Evolutionary conservation across 2,113 vertebrate genomes (phyloP).

Genomic region (Plecturocebus donacophilus): DNA sequence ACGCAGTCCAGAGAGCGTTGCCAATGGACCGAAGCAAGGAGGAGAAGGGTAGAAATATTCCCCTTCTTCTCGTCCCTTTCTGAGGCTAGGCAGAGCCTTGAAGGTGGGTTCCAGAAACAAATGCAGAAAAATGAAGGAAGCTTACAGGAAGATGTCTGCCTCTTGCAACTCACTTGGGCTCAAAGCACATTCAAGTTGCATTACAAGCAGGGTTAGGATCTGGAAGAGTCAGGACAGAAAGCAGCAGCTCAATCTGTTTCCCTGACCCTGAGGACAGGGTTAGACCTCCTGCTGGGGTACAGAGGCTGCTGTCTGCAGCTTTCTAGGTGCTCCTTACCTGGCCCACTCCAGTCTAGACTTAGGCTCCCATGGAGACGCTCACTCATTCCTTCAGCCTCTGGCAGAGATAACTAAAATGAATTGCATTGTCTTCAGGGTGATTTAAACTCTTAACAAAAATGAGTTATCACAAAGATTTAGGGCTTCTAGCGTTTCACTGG

Average conservation of each 20-base stretch:
- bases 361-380: background rate
- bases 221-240: background rate
- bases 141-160: background rate
- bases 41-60: background rate
- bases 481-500: background rate
- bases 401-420: background rate
- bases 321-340: background rate
- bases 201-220: background rate
- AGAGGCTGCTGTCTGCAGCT: background rate
- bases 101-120: background rate
- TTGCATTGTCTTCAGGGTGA: background rate
- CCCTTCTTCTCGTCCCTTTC: too few species aligned
- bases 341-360: too few species aligned
- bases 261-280: background rate
- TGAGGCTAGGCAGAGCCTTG: background rate
- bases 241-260: too few species aligned
- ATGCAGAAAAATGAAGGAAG: background rate
- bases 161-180: background rate
- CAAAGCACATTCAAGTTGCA: background rate
- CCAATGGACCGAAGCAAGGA: background rate
- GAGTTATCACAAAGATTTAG: background rate
- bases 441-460: background rate
- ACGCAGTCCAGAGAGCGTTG: constrained; percentile 36
- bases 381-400: background rate
- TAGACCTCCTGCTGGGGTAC: background rate